phyloP scores from a whole-genome alignment of 1,140 invertebrate species.

The Drosophila cardini region DNA sequence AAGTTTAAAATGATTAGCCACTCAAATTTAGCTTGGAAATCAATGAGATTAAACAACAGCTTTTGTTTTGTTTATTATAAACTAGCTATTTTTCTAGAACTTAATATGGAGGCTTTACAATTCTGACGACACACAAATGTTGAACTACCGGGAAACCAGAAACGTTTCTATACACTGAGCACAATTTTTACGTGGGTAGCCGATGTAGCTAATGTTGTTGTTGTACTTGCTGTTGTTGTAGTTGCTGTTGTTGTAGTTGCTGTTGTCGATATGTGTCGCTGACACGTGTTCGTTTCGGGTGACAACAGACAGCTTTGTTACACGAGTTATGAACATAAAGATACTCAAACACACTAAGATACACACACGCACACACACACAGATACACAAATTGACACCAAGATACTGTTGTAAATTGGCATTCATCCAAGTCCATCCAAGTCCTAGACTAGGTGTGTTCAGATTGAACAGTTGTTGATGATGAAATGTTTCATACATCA shows the following conservation, averaged over 20 bases:
- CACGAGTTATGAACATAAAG: constrained; percentile 55
- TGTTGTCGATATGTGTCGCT: constrained; percentile 55
- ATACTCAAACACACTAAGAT: constrained; percentile 16
- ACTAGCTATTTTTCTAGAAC: too few relatives aligned
- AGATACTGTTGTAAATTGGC: constrained; percentile 25
- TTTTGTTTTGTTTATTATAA: too few relatives aligned
- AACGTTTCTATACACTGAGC: neutral
- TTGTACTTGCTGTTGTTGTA: constrained; percentile 28
- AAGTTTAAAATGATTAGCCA: too few relatives aligned
- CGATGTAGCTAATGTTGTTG: constrained; percentile 28
- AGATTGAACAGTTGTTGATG: constrained; percentile 12
- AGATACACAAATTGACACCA: constrained; percentile 13
- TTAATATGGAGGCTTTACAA: too few relatives aligned
- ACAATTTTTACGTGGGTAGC: constrained; percentile 45
- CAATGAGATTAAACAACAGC: too few relatives aligned
- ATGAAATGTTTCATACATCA: constrained; percentile 39
- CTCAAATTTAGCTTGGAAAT: too few relatives aligned
- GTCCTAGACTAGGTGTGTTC: constrained; percentile 8
- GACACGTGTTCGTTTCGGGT: constrained; percentile 76
- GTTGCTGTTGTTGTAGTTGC: constrained; percentile 23
- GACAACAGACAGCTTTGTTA: constrained; percentile 67
- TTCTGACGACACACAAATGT: too few relatives aligned
- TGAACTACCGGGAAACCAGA: neutral
- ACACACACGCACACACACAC: constrained; percentile 22
- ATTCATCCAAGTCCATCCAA: constrained; percentile 23